These are phyloP conservation scores for Poeciliopsis prolifica DNA, from an alignment of 2,113 vertebrate genomes.

Conservation along the genomic window DNA sequence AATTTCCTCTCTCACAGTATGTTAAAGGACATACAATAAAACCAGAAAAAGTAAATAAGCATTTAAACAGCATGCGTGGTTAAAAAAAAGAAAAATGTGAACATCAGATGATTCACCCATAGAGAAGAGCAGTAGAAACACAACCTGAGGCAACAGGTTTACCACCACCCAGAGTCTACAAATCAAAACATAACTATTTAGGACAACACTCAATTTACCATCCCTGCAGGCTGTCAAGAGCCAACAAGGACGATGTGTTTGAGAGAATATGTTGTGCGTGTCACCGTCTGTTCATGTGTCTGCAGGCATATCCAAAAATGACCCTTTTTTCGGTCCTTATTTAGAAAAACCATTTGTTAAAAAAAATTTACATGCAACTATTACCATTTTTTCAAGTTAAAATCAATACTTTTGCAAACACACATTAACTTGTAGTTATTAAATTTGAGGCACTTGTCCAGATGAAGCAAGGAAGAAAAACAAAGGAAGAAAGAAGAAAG, in stretches of 20 bases:
- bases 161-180: constrained; percentile 16
- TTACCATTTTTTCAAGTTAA: not conserved
- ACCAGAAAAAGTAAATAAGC: constrained; percentile 7
- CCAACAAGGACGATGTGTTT: constrained; percentile 8
- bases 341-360: not conserved
- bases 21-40: not conserved
- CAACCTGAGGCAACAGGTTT: constrained; percentile 38
- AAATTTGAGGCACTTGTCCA: not conserved
- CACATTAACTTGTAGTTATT: not conserved
- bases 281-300: constrained; percentile 7
- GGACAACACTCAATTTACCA: constrained; percentile 21
- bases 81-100: constrained; percentile 26
- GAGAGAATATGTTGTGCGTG: constrained; percentile 18
- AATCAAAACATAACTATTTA: constrained; percentile 36
- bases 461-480: not conserved
- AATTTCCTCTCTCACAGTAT: not conserved
- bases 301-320: constrained; percentile 2
- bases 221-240: constrained; percentile 13
- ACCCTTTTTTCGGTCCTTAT: constrained; percentile 10
- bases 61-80: constrained; percentile 10
- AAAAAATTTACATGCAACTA: not conserved
- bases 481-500: too few species aligned
- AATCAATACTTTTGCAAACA: not conserved
- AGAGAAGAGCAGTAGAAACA: constrained; percentile 14
- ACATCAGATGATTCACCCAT: constrained; percentile 5